Evolutionary conservation across 2,888 invertebrate genomes (phyloP), one percentile per base, ranked within the genome.

Genomic region (Kryphioiulus occultus): DNA sequence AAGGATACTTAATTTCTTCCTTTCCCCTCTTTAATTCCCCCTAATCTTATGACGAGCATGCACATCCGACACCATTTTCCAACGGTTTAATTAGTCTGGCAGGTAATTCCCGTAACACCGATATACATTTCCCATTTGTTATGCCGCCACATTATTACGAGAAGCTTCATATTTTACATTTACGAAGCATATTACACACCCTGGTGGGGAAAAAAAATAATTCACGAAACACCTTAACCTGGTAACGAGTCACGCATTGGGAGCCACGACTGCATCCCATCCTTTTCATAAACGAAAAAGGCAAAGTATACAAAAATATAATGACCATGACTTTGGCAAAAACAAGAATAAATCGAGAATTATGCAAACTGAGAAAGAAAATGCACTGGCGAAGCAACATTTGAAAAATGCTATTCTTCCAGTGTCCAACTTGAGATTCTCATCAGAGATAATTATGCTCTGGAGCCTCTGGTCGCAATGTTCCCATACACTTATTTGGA

Each of bases 11-110:
- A 68, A 68, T 68, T 68, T 68, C 68, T 68, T 68, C 26, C 68
- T 68, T 68, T 26, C 68, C 68, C 26, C 26, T 26, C 53, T n/a
- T 59, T 59, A 59, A 59, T 59, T 59, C 53, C n/a, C 53, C n/a
- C n/a, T 68, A 68, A 68, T 68, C 68, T 26, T 26, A 26, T 26
- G 68, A 68, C 68, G 26, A 68, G 68, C 30, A 12, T 68, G 12
- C 68, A 68, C 68, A 68, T 68, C 68, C 68, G 68, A 59, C 59
- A 59, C 68, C 68, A 68, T 68, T 68, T 68, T 68, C 68, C 68
- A 68, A 68, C 68, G 26, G 68, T 68, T 68, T 68, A 68, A 68
- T 68, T 68, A 68, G 68, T 68, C 26, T 68, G 26, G 68, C 26
- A 15, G 26, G 68, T 68, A 68, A 68, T 68, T 68, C 68, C 68